These are phyloP conservation scores for Indicator maculatus DNA, from an alignment of 2,113 vertebrate genomes.

Conservation along the genomic window DNA sequence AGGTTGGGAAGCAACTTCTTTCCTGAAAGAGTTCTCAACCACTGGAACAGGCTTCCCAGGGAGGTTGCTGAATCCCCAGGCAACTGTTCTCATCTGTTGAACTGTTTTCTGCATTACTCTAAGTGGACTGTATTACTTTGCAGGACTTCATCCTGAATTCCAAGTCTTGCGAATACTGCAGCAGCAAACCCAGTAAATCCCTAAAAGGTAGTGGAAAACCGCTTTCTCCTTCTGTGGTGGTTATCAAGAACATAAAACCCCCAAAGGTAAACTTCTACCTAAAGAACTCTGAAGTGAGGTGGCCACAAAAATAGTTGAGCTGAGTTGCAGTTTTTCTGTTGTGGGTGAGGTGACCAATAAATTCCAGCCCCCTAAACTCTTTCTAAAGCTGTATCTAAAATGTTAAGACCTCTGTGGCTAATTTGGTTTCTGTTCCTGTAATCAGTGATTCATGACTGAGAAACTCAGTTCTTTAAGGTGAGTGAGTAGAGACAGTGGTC, in stretches of 20 bases:
- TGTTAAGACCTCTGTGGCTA: not conserved
- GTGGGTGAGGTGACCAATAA: not conserved
- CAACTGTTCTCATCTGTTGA: not conserved
- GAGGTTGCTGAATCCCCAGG: too few species aligned
- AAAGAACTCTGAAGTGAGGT: not conserved
- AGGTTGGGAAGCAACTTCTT: too few species aligned
- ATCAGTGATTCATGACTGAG: conserved; percentile 23
- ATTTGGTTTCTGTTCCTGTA: conserved; percentile 6
- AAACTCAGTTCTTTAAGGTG: not conserved
- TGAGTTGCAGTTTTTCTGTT: not conserved
- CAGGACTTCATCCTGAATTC: not conserved
- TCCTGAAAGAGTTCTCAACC: too few species aligned
- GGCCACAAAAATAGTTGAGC: not conserved
- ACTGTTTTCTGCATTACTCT: not conserved
- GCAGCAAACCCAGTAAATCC: not conserved
- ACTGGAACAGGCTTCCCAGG: too few species aligned
- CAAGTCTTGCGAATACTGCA: not conserved
- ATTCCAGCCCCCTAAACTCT: not conserved
- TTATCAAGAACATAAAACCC: not conserved
- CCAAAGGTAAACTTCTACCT: not conserved
- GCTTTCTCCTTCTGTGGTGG: not conserved
- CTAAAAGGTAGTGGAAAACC: not conserved
- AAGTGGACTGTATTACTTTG: not conserved
- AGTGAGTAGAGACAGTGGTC: not conserved
- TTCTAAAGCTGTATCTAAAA: not conserved